A percentile compares a stretch with the other conserved stretches of the same genome.
Conservation (phyloP, 2,797 vertebrate genomes). For the Tangara arthus region DNA sequence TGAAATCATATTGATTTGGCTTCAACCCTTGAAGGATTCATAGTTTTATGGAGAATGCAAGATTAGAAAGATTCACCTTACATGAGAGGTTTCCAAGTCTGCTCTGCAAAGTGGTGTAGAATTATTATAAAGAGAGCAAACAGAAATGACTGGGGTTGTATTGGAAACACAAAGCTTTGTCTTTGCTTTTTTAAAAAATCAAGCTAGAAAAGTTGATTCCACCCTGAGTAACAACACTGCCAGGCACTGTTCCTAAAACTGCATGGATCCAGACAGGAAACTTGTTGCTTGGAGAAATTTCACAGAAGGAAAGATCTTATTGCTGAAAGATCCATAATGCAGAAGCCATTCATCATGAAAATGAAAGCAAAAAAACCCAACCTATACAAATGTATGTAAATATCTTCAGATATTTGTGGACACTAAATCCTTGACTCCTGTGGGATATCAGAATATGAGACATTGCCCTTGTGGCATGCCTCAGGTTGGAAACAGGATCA, state of each 20-base stretch:
- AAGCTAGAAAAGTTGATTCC: background rate
- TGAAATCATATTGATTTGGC: slow-evolving; percentile 19
- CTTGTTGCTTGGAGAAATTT: background rate
- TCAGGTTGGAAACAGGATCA: background rate
- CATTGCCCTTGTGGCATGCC: background rate
- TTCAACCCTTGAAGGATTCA: background rate
- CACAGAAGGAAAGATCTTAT: background rate
- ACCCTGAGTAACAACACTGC: background rate
- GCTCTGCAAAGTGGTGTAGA: background rate
- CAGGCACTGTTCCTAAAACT: background rate
- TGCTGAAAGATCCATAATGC: background rate
- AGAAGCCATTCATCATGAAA: background rate
- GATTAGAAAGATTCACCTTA: slow-evolving; percentile 1
- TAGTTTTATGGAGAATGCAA: background rate
- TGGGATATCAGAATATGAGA: background rate
- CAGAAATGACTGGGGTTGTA: background rate
- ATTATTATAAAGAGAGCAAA: background rate
- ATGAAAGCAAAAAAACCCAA: background rate
- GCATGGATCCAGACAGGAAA: background rate
- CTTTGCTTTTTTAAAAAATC: background rate
- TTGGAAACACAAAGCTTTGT: background rate
- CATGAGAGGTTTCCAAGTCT: background rate
- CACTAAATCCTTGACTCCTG: background rate
- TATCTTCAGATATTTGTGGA: background rate
- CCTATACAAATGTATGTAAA: background rate